Conservation (phyloP, 2,113 vertebrate species). For the Scomber japonicus region DNA sequence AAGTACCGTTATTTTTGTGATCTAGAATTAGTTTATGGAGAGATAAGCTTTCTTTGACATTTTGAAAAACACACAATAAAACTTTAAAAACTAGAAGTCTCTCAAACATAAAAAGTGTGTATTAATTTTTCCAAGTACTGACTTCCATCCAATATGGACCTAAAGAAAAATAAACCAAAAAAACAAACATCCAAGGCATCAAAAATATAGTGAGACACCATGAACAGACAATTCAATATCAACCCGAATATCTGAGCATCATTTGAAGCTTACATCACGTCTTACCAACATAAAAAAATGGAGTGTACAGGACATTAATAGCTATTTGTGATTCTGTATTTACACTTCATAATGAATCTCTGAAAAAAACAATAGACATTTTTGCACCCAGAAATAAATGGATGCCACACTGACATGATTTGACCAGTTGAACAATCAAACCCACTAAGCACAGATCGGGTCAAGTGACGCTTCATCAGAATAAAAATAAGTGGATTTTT, state of each 20-base stretch:
- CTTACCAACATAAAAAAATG: slow-evolving; percentile 57
- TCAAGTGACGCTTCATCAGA: slow-evolving; percentile 64
- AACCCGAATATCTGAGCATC: slow-evolving; percentile 61
- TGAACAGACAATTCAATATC: slow-evolving; percentile 65
- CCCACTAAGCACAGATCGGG: slow-evolving; percentile 38
- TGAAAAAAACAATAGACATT: slow-evolving; percentile 67
- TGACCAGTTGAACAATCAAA: slow-evolving; percentile 55
- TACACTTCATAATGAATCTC: slow-evolving; percentile 78
- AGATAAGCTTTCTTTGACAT: slow-evolving; percentile 42
- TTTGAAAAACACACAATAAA: slow-evolving; percentile 46
- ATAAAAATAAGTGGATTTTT: slow-evolving; percentile 75
- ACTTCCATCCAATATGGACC: slow-evolving; percentile 86
- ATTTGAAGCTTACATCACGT: slow-evolving; percentile 57
- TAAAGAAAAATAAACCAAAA: slow-evolving; percentile 70
- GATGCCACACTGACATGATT: slow-evolving; percentile 44
- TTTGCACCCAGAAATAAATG: slow-evolving; percentile 50
- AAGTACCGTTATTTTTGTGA: slow-evolving; percentile 16
- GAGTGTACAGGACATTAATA: slow-evolving; percentile 76
- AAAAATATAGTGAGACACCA: slow-evolving; percentile 74
- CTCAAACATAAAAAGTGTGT: slow-evolving; percentile 67
- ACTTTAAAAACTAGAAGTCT: slow-evolving; percentile 61
- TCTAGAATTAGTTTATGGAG: slow-evolving; percentile 25
- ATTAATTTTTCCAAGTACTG: slow-evolving; percentile 71
- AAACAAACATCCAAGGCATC: slow-evolving; percentile 70
- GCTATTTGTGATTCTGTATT: slow-evolving; percentile 81